Evolutionary conservation across 2,888 invertebrate genomes (phyloP).

Genomic region (Orthosia gothica): DNA sequence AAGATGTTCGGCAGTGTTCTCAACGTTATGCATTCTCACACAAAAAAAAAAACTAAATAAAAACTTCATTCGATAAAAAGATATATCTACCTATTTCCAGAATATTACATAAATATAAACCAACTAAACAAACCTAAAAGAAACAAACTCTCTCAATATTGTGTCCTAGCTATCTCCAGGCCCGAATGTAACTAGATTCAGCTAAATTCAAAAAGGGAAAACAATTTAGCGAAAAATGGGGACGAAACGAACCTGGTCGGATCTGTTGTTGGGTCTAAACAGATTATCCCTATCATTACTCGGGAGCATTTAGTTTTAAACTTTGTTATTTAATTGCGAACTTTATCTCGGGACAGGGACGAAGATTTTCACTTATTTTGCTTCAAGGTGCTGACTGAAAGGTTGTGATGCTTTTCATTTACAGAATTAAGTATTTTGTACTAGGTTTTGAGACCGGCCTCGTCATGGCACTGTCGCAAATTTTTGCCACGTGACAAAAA

Average conservation of each 20-base stretch:
- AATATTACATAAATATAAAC: not conserved
- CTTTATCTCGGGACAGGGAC: constrained; percentile 23
- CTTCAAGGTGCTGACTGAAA: not conserved
- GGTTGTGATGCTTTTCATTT: not conserved
- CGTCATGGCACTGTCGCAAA: no score
- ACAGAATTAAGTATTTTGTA: not conserved
- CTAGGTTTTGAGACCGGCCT: no score
- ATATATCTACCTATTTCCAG: no score
- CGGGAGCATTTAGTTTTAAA: constrained; percentile 39
- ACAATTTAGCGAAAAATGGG: constrained; percentile 39
- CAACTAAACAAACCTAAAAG: not conserved
- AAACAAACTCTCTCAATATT: constrained; percentile 3
- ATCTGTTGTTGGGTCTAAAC: constrained; percentile 47
- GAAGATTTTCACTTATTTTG: constrained; percentile 28
- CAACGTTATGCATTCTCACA: no score
- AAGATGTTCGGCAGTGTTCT: no score
- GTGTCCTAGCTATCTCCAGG: constrained; percentile 1
- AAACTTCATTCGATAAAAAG: no score
- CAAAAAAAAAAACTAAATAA: no score
- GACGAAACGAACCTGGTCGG: constrained; percentile 24
- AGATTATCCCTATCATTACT: constrained; percentile 58
- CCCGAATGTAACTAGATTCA: constrained; percentile 33
- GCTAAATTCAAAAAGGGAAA: constrained; percentile 37
- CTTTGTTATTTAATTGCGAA: constrained; percentile 62
- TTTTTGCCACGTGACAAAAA: no score